Conservation (phyloP, 2,888 invertebrate genomes). For the Ferrisia virgata region DNA sequence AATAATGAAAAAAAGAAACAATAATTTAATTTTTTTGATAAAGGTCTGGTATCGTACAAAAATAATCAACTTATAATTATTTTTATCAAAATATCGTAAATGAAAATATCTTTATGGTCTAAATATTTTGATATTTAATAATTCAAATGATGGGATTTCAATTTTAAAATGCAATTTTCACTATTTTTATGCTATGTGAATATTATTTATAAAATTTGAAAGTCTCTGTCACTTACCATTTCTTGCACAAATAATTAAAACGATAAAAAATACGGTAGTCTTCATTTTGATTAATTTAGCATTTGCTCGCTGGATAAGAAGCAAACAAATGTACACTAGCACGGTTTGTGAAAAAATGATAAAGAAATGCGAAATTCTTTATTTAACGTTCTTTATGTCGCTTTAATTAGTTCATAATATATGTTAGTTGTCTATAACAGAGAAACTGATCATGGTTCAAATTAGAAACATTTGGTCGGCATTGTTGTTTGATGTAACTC, state of each 20-base stretch:
- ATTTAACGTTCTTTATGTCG: neutral
- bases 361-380: constrained; percentile 4
- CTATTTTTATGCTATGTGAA: too few relatives aligned
- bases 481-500: constrained; percentile 3
- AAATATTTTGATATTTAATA: too few relatives aligned
- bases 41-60: neutral
- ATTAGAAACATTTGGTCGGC: constrained; percentile 22
- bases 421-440: neutral
- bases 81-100: too few relatives aligned
- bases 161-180: too few relatives aligned
- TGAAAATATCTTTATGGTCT: too few relatives aligned
- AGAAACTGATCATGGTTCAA: neutral
- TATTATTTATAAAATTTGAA: too few relatives aligned
- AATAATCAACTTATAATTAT: too few relatives aligned
- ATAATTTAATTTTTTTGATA: neutral
- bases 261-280: neutral
- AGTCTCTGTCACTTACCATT: neutral
- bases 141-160: too few relatives aligned
- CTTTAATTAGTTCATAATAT: constrained; percentile 19
- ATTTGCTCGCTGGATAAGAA: neutral
- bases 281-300: neutral
- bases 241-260: neutral
- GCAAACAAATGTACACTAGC: neutral
- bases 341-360: neutral
- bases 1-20: neutral